Base-by-base conservation (phyloP, 2,797 vertebrate genomes). In the Fratercula arctica region DNA sequence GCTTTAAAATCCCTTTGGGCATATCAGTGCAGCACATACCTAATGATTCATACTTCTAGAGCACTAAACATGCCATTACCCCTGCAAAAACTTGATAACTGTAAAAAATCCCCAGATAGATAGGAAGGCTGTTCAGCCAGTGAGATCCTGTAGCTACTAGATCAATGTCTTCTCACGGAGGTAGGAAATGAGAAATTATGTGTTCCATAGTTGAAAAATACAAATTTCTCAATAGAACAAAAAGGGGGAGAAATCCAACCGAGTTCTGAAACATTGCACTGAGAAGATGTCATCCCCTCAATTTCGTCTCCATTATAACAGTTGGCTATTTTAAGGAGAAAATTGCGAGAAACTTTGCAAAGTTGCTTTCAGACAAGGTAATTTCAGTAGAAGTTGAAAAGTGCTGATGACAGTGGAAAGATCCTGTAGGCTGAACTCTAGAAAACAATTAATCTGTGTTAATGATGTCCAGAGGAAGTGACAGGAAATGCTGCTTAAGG, bases 371-470 rank as follows among this genome's bases (percentile, higher is more conserved):
- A 85, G 60, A 82, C 20, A 60, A 67, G 33, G 89, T 90, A 56
- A 87, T 94, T 96, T 92, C 82, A 96, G 74, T 53, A 72, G 90
- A 89, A 91, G 51, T 29, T 84, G 68, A 79, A 79, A 93, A 90
- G 67, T 87, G 83, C 69, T 95, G 85, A 96, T 59, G 74, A 46
- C 28, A 68, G 60, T 88, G 75, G 74, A 90, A 94, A 95, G 66
- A 89, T 72, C 31, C 45, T 68, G 51, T n/a, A 83, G 59, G 43
- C 31, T 53, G 33, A 90, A 74, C 10, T 63, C 64, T 31, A 92
- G 70, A 92, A 93, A 92, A 92, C n/a, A 94, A 95, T 84, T 84
- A 41, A 61, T 76, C 26, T 66, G 28, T 66, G 37, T 74, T 85
- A 95, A 81, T 4, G 3, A 79, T 87, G 85, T 82, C 93, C 85